Base-by-base conservation (phyloP, 2,888 invertebrate genomes). In the Unio pictorum region DNA sequence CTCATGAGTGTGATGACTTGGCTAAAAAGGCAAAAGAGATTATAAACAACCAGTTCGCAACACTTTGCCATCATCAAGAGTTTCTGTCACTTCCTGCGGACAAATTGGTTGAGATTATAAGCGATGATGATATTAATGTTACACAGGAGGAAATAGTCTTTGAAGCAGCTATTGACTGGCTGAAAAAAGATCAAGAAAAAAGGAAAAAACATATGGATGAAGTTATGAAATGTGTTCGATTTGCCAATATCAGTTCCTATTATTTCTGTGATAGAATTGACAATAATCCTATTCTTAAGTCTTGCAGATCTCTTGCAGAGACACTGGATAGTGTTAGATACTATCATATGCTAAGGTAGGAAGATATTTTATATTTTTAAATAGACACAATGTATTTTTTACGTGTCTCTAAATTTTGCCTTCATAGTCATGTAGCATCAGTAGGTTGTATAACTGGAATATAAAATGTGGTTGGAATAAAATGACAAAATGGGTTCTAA, bases 261-360 rank as follows among this genome's bases (percentile, higher is more conserved):
- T 89, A 88, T 73, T 88, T 89, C 82, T 88, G 88, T 83, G 89
- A 89, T 73, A 80, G 81, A 61, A 86, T 89, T 23, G 88, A 87
- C 74, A 78, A 73, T 54, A 82, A 80, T 66, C 67, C 70, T 20
- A 70, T 86, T 64, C 66, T 88, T 34, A 73, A 78, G n/a, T 78
- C 77, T n/a, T 78, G 79, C 73, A 75, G 73, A 8, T 71, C 71
- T 20, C 67, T 89, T 20, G 69, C 80, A 56, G 69, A 78, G 20
- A 82, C 77, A 2, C 74, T 88, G 45, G 81, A 84, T 30, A 71
- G 74, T 56, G 86, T 88, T 7, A 81, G 84, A 20, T 87, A 87
- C 66, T 87, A 85, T 74, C 87, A 89, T 73, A 88, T 89, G 88
- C 69, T 88, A 66, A 77, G 77, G 77, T 77, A 70, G 56, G 68